These are phyloP conservation scores for Drosophila quadrilineata DNA, from an alignment of 1,140 invertebrate genomes.

Conservation along the genomic window DNA sequence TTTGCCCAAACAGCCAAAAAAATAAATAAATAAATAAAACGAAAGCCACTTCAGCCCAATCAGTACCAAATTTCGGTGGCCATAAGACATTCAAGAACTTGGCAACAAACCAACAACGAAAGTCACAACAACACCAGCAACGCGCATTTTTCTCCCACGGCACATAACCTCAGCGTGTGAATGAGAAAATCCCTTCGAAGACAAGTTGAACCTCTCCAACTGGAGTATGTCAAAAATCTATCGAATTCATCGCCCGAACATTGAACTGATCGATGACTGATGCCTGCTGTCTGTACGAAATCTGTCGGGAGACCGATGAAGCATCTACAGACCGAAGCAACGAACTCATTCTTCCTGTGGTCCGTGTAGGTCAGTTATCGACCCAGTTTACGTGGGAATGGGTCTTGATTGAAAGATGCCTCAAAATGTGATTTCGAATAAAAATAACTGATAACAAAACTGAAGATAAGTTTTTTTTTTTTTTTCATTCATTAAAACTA, in stretches of 20 bases:
- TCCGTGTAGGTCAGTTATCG: slow-evolving; percentile 70
- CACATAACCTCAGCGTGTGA: slow-evolving; percentile 65
- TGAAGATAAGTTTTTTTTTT: too few species aligned
- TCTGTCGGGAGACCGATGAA: not conserved
- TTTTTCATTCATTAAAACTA: too few species aligned
- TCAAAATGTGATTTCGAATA: not conserved
- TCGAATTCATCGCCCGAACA: slow-evolving; percentile 28
- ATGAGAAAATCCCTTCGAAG: slow-evolving; percentile 35
- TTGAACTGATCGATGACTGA: slow-evolving; percentile 6
- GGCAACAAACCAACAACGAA: not conserved
- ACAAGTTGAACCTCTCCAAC: slow-evolving; percentile 50
- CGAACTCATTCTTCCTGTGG: slow-evolving; percentile 35
- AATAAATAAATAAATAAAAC: too few species aligned
- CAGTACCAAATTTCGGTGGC: slow-evolving; percentile 34
- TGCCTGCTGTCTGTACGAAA: too few species aligned
- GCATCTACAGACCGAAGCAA: not conserved
- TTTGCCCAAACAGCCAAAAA: too few species aligned
- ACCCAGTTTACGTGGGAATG: slow-evolving; percentile 60
- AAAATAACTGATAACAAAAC: not conserved
- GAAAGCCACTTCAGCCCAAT: slow-evolving; percentile 1
- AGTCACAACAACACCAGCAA: slow-evolving; percentile 1
- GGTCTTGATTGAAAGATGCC: not conserved
- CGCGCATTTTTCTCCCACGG: slow-evolving; percentile 74
- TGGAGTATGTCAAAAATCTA: slow-evolving; percentile 74
- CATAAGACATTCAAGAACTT: slow-evolving; percentile 23